Conservation (phyloP, 2,888 invertebrate genomes). For the Sesamia inferens region DNA sequence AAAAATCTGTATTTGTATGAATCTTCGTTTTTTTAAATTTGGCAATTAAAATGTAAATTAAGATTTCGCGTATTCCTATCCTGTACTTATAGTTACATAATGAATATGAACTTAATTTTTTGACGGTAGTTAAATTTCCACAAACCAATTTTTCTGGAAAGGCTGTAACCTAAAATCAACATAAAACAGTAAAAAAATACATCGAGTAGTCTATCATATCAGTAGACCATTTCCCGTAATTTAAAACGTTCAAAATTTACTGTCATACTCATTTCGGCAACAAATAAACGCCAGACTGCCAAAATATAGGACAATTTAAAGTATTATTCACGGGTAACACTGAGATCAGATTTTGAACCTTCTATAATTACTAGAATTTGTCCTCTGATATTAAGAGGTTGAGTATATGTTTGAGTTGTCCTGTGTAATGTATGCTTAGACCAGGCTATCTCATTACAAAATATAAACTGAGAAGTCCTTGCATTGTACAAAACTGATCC, state of each 20-base stretch:
- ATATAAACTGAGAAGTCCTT: conserved; percentile 12
- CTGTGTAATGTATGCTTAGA: neutral
- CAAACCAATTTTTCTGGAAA: too few relatives aligned
- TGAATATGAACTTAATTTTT: neutral
- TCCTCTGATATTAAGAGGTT: neutral
- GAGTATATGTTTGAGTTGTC: neutral
- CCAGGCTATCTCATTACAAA: conserved; percentile 10
- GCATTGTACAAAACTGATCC: conserved; percentile 16
- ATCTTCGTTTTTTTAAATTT: neutral
- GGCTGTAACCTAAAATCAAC: too few relatives aligned
- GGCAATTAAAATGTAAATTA: neutral
- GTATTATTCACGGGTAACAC: too few relatives aligned
- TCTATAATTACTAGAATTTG: too few relatives aligned
- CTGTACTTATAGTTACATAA: neutral
- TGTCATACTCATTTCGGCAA: too few relatives aligned
- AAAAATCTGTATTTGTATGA: neutral
- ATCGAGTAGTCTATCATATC: conserved; percentile 1
- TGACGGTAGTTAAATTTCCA: neutral
- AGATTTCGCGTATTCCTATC: neutral
- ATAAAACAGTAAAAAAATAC: neutral
- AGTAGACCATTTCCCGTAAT: too few relatives aligned
- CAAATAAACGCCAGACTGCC: too few relatives aligned
- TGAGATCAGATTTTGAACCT: too few relatives aligned
- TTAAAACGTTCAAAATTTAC: too few relatives aligned
- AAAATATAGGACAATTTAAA: too few relatives aligned